Base-by-base conservation (phyloP, 1,140 invertebrate genomes). In the Ylistrum balloti region DNA sequence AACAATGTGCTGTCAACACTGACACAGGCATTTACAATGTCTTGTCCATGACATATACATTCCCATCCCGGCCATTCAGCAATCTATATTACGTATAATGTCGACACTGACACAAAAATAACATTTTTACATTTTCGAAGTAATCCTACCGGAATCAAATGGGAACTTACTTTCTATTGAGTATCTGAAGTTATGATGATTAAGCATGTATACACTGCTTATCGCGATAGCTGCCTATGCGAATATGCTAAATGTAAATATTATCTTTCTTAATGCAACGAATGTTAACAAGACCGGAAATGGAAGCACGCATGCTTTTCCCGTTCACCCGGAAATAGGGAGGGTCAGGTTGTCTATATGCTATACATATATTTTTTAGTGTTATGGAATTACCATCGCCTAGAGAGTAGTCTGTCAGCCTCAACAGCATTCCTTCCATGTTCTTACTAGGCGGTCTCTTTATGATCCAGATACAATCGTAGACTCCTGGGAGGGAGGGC, bases 401-500 rank as follows among this genome's bases (percentile, higher is more conserved):
- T 32, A 95, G 90, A 5, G 93, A 90, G n/a, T 94, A 92, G 74
- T 95, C 93, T 32, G 90, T 93, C 33, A 95, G 48, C 74, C 94
- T 87, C 13, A 95, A 86, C 9, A 94, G 88, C 7, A 95, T 93
- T 13, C 93, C 94, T 86, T 95, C 94, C 11, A 94, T 92, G 13
- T 90, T 88, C 86, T 94, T 94, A 9, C 90, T 93, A 20, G 93
- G 91, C 33, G 92, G 89, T 85, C 92, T 86, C 88, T 94, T 94
- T 86, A 95, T 94, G 33, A 95, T 93, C 95, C 95, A 95, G 0
- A 95, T 93, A 91, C 95, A 95, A 90, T 95, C 95, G 86, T 94
- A 95, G 32, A 93, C 92, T 17, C 86, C 91, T 7, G 94, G 93
- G n/a, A 89, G 90, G 41, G 87, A 33, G 86, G 28, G 41, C 0